These are phyloP conservation scores for Tiaroga cobitis DNA, from an alignment of 2,797 vertebrate genomes.

Conservation along the genomic window DNA sequence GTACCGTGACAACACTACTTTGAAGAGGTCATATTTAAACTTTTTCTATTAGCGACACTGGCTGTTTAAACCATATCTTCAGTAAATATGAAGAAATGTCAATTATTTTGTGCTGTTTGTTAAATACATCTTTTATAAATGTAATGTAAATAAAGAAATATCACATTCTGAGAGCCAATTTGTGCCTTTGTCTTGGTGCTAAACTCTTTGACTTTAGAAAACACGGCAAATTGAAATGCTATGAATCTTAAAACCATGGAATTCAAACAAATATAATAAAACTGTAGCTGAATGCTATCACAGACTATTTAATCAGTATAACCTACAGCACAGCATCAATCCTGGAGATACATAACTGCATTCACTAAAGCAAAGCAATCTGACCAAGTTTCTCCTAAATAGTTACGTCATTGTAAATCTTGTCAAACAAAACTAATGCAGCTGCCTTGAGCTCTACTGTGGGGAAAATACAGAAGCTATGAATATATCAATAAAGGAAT, in stretches of 20 bases:
- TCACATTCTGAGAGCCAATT: not conserved
- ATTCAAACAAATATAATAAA: not conserved
- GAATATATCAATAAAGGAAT: slow-evolving; percentile 39
- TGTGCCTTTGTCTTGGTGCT: not conserved
- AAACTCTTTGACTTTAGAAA: not conserved
- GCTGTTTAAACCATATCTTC: not conserved
- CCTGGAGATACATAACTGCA: slow-evolving; percentile 1
- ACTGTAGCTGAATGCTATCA: not conserved
- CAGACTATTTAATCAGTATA: slow-evolving; percentile 11
- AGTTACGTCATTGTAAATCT: slow-evolving; percentile 15
- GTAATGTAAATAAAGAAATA: not conserved
- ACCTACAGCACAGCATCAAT: slow-evolving; percentile 19
- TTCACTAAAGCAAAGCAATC: slow-evolving; percentile 9
- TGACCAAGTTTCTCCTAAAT: slow-evolving; percentile 14
- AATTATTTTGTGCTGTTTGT: slow-evolving; percentile 1
- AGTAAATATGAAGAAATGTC: not conserved
- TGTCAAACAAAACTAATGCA: slow-evolving; percentile 1
- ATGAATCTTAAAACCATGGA: not conserved
- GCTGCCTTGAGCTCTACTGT: not conserved
- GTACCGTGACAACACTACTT: too few species aligned
- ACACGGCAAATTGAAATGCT: slow-evolving; percentile 4
- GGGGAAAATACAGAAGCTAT: slow-evolving; percentile 1
- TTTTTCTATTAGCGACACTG: not conserved
- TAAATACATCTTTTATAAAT: not conserved
- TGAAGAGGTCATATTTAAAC: slow-evolving; percentile 2